Percentiles rank a stretch among this genome's conserved stretches.
Conservation (phyloP, 2,797 vertebrate species). For the Urophycis tenuis region DNA sequence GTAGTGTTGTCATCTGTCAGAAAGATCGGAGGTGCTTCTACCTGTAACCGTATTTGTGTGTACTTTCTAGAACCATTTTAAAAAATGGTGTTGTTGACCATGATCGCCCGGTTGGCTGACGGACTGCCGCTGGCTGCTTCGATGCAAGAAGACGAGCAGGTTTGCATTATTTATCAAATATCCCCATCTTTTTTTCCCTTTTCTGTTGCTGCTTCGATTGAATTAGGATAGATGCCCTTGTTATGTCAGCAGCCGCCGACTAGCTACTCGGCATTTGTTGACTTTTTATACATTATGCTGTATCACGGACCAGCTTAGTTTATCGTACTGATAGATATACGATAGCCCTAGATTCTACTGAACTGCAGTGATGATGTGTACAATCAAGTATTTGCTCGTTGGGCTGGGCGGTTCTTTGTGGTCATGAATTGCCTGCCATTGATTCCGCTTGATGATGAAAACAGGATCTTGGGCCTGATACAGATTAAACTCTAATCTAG, state of each 20-base stretch:
- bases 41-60: conserved; percentile 7
- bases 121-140: conserved; percentile 92
- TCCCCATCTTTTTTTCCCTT: not conserved
- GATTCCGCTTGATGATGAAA: not conserved
- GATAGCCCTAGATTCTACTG: not conserved
- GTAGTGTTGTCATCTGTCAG: conserved; percentile 61
- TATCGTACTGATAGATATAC: not conserved
- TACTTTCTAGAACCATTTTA: not conserved
- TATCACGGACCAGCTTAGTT: not conserved
- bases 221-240: not conserved
- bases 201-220: not conserved
- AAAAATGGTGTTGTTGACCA: conserved; percentile 90
- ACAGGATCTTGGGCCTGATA: not conserved
- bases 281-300: not conserved
- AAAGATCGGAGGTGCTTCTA: conserved; percentile 11
- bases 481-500: not conserved
- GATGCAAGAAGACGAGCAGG: conserved; percentile 98
- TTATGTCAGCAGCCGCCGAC: not conserved
- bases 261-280: not conserved
- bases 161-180: conserved; percentile 32
- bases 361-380: not conserved
- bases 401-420: not conserved
- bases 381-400: not conserved
- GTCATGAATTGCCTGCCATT: not conserved
- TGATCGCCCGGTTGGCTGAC: conserved; percentile 95